These are phyloP conservation scores for Triplophysa yarkandensis DNA, from an alignment of 2,797 vertebrate genomes.

Conservation along the genomic window DNA sequence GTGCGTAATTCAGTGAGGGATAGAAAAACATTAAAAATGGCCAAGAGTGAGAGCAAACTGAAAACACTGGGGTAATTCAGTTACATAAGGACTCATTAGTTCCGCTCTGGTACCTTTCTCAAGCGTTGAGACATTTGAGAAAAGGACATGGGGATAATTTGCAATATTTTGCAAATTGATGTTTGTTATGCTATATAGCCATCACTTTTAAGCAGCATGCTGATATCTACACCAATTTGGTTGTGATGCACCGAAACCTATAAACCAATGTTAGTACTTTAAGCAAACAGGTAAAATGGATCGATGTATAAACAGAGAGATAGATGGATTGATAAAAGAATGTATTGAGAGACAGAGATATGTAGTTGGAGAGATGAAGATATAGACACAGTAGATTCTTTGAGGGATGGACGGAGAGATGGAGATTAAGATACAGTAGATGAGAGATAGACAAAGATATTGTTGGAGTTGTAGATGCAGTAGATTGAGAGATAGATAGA, in stretches of 20 bases:
- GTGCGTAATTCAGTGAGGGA: slow-evolving; percentile 22
- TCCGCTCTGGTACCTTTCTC: slow-evolving; percentile 1
- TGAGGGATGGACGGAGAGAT: no score
- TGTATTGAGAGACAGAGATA: no score
- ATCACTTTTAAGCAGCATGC: neutral
- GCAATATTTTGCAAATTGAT: slow-evolving; percentile 5
- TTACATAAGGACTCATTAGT: slow-evolving; percentile 37
- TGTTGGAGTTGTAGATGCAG: no score
- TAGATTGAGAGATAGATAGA: no score
- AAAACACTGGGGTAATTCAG: slow-evolving; percentile 30
- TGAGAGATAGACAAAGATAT: no score
- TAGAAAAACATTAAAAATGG: slow-evolving; percentile 23
- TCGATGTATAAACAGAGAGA: neutral
- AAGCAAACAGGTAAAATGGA: no score
- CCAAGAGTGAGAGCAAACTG: slow-evolving; percentile 14
- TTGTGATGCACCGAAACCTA: neutral
- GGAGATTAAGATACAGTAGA: no score
- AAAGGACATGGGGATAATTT: neutral
- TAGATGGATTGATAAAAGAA: neutral
- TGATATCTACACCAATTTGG: neutral
- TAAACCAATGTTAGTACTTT: no score
- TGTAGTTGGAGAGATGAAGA: no score
- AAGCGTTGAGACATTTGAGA: slow-evolving; percentile 29
- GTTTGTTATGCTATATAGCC: neutral
- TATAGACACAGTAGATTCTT: no score